Conservation (phyloP, 2,113 vertebrate genomes). For the Hippolais icterina region DNA sequence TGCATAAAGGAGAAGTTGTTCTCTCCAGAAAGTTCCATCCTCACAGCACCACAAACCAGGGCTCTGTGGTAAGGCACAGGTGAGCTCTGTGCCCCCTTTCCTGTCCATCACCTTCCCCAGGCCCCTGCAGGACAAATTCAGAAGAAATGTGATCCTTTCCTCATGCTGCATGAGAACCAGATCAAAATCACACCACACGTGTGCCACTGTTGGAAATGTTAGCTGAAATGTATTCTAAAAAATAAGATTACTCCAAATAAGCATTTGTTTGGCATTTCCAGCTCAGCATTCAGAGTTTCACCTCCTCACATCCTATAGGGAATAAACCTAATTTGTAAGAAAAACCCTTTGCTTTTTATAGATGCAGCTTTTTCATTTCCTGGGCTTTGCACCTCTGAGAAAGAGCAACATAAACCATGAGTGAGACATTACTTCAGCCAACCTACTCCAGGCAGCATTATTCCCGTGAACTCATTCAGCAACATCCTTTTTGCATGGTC, state of each 20-base stretch:
- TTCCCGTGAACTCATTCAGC: neutral
- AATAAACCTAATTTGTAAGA: neutral
- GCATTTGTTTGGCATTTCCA: neutral
- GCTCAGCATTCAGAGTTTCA: neutral
- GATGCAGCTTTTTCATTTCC: constrained; percentile 23
- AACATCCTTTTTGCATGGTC: neutral
- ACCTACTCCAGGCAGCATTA: neutral
- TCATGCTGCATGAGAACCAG: neutral
- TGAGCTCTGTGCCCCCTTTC: neutral
- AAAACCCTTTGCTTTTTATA: neutral
- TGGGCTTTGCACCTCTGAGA: neutral
- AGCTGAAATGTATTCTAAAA: neutral
- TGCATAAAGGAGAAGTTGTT: neutral
- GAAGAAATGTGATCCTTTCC: neutral
- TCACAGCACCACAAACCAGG: neutral
- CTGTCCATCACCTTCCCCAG: neutral
- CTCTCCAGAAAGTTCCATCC: neutral
- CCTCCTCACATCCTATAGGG: neutral
- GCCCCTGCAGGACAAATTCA: neutral
- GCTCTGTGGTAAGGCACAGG: neutral
- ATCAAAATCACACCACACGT: neutral
- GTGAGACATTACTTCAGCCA: neutral
- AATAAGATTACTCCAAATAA: neutral
- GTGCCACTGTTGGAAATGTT: neutral
- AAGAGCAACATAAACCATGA: neutral